These are phyloP conservation scores for Drosophila sordidula DNA, from an alignment of 2,888 invertebrate species.

Conservation along the genomic window DNA sequence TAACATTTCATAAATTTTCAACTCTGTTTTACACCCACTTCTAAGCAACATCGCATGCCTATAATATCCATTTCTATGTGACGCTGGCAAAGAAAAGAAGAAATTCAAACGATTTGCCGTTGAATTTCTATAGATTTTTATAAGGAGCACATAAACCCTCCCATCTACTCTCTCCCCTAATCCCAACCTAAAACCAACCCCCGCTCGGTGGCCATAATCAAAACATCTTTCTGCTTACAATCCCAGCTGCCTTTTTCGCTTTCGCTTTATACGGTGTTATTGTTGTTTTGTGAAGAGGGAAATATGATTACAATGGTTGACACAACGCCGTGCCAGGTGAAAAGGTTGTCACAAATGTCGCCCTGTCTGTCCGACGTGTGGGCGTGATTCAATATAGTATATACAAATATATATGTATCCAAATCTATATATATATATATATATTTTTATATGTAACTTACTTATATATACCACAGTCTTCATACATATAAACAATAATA, in stretches of 20 bases:
- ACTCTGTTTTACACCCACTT: background rate
- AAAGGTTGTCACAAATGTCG: slow-evolving; percentile 47
- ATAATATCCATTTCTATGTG: slow-evolving; percentile 21
- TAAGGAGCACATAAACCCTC: slow-evolving; percentile 14
- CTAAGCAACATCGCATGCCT: slow-evolving; percentile 5
- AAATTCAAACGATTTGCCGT: slow-evolving; percentile 31
- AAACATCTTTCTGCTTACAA: slow-evolving; percentile 43
- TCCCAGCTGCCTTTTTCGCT: slow-evolving; percentile 51
- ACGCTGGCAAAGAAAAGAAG: slow-evolving; percentile 2
- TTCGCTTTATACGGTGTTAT: slow-evolving; percentile 37
- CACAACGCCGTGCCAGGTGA: slow-evolving; percentile 59
- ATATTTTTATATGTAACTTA: background rate
- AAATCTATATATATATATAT: background rate
- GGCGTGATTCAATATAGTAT: slow-evolving; percentile 5
- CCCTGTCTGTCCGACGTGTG: slow-evolving; percentile 11
- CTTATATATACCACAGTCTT: background rate
- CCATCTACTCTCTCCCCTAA: background rate
- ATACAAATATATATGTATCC: background rate
- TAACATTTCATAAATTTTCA: background rate
- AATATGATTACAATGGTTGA: slow-evolving; percentile 75
- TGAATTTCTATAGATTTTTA: slow-evolving; percentile 41
- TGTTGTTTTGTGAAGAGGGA: slow-evolving; percentile 45
- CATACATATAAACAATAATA: slow-evolving; percentile 12
- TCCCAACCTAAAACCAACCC: background rate
- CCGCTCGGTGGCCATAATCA: slow-evolving; percentile 34